Conservation (phyloP, 2,797 vertebrate genomes). For the Lates japonicus region DNA sequence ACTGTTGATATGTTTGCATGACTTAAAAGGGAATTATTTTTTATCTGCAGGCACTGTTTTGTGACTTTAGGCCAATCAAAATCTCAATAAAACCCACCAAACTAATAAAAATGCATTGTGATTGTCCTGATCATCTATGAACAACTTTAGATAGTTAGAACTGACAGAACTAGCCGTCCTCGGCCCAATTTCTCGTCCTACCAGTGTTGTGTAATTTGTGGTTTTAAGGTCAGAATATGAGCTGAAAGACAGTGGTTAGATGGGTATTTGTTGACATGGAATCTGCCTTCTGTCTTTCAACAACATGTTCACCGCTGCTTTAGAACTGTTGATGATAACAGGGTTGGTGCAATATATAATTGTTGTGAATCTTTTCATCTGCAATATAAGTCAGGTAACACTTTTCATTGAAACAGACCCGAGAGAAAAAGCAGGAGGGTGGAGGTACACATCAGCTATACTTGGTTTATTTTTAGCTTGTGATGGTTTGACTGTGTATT, state of each 20-base stretch:
- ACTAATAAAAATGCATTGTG: background rate
- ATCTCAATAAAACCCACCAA: slow-evolving; percentile 17
- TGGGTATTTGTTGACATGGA: slow-evolving; percentile 74
- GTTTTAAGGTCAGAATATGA: slow-evolving; percentile 63
- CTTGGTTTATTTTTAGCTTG: slow-evolving; percentile 49
- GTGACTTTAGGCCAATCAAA: slow-evolving; percentile 10
- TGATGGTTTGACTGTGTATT: slow-evolving; percentile 51
- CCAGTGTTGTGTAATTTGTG: slow-evolving; percentile 72
- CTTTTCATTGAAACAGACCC: slow-evolving; percentile 68
- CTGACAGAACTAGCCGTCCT: slow-evolving; percentile 6
- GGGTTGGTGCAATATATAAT: slow-evolving; percentile 68
- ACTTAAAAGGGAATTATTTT: slow-evolving; percentile 35
- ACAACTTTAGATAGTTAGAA: background rate
- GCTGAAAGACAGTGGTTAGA: slow-evolving; percentile 71
- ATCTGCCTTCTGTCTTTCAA: slow-evolving; percentile 69
- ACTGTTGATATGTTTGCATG: slow-evolving; percentile 34
- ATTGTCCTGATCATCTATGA: slow-evolving; percentile 6
- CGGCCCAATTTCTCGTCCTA: slow-evolving; percentile 35
- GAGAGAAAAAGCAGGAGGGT: slow-evolving; percentile 51
- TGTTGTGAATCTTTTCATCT: slow-evolving; percentile 74
- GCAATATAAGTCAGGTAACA: slow-evolving; percentile 71
- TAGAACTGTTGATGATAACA: slow-evolving; percentile 67
- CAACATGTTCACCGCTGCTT: slow-evolving; percentile 61
- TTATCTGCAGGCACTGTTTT: slow-evolving; percentile 10
- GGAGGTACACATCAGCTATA: slow-evolving; percentile 27